Percentiles rank a stretch among this genome's conserved stretches.
phyloP scores from a whole-genome alignment of 2,113 vertebrate genomes.

The Pampusana beccarii region DNA sequence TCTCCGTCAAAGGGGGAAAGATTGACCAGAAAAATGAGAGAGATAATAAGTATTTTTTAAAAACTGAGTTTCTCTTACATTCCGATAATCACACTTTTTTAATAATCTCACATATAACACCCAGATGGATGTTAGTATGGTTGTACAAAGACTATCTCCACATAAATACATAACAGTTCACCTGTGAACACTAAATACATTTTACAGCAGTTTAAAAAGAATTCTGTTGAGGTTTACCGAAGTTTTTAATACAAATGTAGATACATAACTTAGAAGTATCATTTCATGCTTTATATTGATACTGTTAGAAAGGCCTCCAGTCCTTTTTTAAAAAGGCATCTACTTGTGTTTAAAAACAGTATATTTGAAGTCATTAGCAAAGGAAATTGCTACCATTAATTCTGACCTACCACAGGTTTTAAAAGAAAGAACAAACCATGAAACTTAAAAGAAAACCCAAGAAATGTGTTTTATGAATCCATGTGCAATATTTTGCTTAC shows the following conservation, averaged over 20 bases:
- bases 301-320: background rate
- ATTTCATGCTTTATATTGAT: background rate
- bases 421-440: constrained; percentile 35
- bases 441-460: constrained; percentile 65
- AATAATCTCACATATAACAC: background rate
- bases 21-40: background rate
- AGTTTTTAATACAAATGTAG: background rate
- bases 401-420: constrained; percentile 40
- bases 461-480: constrained; percentile 78
- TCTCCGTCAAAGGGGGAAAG: background rate
- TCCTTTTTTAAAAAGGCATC: background rate
- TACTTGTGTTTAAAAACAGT: background rate
- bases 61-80: background rate
- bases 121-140: background rate
- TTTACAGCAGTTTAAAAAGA: background rate
- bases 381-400: constrained; percentile 54
- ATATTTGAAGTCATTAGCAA: constrained; percentile 19
- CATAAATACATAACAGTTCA: background rate
- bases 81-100: background rate
- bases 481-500: constrained; percentile 76
- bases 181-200: background rate
- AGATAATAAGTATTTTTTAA: background rate
- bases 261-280: background rate
- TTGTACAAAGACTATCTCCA: background rate
- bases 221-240: background rate